phyloP scores from a whole-genome alignment of 2,888 invertebrate genomes.

The Petrolisthes cinctipes region DNA sequence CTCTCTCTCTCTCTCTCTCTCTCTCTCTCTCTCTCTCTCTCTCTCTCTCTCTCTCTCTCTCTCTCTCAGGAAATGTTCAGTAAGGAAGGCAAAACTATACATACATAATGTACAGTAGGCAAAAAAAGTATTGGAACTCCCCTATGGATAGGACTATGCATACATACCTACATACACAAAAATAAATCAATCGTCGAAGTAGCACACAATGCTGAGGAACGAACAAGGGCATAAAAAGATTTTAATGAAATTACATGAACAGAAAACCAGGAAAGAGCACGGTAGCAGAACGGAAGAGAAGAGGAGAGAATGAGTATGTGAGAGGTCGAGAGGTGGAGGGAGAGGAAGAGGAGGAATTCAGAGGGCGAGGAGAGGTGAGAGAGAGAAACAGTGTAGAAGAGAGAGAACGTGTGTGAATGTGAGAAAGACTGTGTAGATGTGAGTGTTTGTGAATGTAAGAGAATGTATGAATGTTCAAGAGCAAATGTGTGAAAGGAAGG shows the following conservation, averaged over 20 bases:
- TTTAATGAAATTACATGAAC: background rate
- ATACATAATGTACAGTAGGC: too few species aligned
- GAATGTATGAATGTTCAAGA: background rate
- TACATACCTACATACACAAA: background rate
- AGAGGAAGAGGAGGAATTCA: background rate
- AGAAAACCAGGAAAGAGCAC: slow-evolving; percentile 8
- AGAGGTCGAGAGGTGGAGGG: slow-evolving; percentile 1
- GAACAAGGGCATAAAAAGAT: background rate
- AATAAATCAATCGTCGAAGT: background rate
- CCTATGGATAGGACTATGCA: background rate
- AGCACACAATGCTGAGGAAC: background rate
- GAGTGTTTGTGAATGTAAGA: background rate
- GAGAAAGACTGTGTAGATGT: background rate
- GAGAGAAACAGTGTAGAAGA: background rate
- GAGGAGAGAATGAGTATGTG: background rate
- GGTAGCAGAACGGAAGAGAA: slow-evolving; percentile 26
- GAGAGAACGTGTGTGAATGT: slow-evolving; percentile 16
- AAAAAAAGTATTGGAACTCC: background rate
- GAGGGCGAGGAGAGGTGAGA: background rate
- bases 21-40: background rate
- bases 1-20: slow-evolving; percentile 1
- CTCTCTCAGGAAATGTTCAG: too few species aligned
- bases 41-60: too few species aligned
- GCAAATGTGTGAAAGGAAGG: background rate
- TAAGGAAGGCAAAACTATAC: too few species aligned